Evolutionary conservation across 2,888 invertebrate genomes (phyloP), one percentile per base, ranked within the genome.

Genomic region (Drosophila niveifrons): DNA sequence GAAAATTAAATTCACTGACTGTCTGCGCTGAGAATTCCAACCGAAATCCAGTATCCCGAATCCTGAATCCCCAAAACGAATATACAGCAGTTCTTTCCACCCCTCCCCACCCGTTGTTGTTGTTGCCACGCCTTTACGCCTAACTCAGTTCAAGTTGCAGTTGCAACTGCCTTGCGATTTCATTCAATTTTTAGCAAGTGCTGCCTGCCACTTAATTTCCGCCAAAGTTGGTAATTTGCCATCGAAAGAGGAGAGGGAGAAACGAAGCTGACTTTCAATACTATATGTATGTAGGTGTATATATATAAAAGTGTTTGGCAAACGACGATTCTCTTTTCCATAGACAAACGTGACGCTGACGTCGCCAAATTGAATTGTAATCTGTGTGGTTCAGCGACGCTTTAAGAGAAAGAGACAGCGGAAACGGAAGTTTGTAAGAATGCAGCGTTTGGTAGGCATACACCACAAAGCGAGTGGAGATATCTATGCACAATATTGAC

Each of bases 1-100:
- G 82, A 82, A 88, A 90, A 89, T 88, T 88, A 82, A 89, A 86
- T 88, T 88, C 82, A 68, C 75, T 76, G 64, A 76, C 69, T 68
- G 72, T 67, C 55, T 72, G 57, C 43, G 9, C 71, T 69, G 63
- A 68, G 23, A 56, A 61, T 53, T 62, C 73, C 15, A 23, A 3
- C 53, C 55, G 17, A 28, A 46, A 15, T 43, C 36, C 67, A 17
- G 31, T 17, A 28, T 31, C 39, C 28, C 50, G 13, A 41, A 63
- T 29, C 8, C 43, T 29, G 8, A 51, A 51, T 15, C 13, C 9
- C 13, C 31, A 34, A 58, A 44, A 18, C 29, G 39, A 41, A 43
- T 31, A 10, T 31, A 31, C 10, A 34, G 44, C 23, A 23, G 6
- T 3, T 23, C 23, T 23, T 4, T 23, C 2, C 2, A 1, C 17